These are phyloP conservation scores for Loris lydekkerianus DNA, from an alignment of 2,797 vertebrate species.

Conservation along the genomic window DNA sequence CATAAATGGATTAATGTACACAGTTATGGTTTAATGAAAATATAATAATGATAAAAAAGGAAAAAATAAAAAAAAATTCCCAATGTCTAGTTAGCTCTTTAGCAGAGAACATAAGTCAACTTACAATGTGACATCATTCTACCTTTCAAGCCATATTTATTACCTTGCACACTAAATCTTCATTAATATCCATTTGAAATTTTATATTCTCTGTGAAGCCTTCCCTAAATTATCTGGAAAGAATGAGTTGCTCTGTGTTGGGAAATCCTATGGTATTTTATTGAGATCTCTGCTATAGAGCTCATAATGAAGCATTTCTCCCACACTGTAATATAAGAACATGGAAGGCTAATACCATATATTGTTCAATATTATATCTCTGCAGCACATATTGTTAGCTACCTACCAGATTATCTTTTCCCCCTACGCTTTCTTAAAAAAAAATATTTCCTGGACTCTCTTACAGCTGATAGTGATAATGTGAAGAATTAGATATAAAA, in stretches of 20 bases:
- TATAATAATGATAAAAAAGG: too few relatives aligned
- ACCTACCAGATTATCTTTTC: background rate
- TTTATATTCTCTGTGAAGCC: background rate
- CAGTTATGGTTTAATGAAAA: too few relatives aligned
- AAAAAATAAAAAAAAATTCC: background rate
- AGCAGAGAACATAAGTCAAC: background rate
- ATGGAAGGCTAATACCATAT: background rate
- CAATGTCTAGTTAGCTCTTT: conserved; percentile 1
- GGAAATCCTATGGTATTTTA: conserved; percentile 25
- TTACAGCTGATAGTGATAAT: background rate
- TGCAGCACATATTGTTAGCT: background rate
- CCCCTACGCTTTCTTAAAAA: background rate
- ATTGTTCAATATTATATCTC: background rate
- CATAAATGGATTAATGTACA: too few relatives aligned
- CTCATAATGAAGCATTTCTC: background rate
- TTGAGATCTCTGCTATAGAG: background rate
- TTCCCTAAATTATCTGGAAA: background rate
- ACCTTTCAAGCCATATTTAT: background rate
- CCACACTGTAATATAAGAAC: background rate
- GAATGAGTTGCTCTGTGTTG: conserved; percentile 5
- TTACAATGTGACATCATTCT: conserved; percentile 23
- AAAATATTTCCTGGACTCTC: background rate
- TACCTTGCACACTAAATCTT: background rate
- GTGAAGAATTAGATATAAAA: background rate
- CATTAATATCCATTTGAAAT: conserved; percentile 32